These are phyloP conservation scores for Hirtodrosophila alboralis DNA, from an alignment of 2,888 invertebrate genomes.

Conservation along the genomic window DNA sequence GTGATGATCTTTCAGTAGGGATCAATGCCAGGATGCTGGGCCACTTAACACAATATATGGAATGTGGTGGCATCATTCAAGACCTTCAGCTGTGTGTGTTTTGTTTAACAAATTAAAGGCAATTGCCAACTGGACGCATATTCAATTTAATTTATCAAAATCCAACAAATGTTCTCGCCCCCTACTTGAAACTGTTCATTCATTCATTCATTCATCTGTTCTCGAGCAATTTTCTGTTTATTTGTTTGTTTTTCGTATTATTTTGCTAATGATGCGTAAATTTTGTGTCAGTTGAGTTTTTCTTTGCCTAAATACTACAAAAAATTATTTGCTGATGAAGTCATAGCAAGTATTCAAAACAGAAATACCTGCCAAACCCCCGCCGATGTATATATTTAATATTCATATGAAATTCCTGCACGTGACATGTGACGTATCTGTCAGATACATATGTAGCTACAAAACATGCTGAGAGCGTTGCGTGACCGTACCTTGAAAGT, in stretches of 20 bases:
- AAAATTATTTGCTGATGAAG: slow-evolving; percentile 57
- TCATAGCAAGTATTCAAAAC: slow-evolving; percentile 44
- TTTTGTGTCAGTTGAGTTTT: slow-evolving; percentile 49
- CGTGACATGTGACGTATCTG: slow-evolving; percentile 66
- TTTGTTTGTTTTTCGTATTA: slow-evolving; percentile 37
- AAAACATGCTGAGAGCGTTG: slow-evolving; percentile 54
- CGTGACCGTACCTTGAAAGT: slow-evolving; percentile 67
- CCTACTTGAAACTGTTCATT: slow-evolving; percentile 16
- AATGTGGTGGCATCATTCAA: slow-evolving; percentile 5
- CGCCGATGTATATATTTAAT: slow-evolving; percentile 16
- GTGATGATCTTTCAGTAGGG: slow-evolving; percentile 32
- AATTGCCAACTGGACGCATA: slow-evolving; percentile 40
- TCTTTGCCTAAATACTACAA: slow-evolving; percentile 2
- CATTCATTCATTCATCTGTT: slow-evolving; percentile 23
- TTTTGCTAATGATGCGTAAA: slow-evolving; percentile 70
- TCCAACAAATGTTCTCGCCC: slow-evolving; percentile 61
- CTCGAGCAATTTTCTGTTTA: slow-evolving; percentile 30
- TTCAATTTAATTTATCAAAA: slow-evolving; percentile 68
- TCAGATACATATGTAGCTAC: too few relatives aligned
- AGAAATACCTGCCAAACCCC: slow-evolving; percentile 1
- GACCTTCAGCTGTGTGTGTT: slow-evolving; percentile 7
- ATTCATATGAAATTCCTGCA: slow-evolving; percentile 61
- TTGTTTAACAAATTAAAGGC: slow-evolving; percentile 55
- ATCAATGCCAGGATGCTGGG: slow-evolving; percentile 42
- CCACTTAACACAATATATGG: slow-evolving; percentile 36